Evolutionary conservation across 2,113 vertebrate species (phyloP).

Genomic region (Gasterosteus aculeatus): DNA sequence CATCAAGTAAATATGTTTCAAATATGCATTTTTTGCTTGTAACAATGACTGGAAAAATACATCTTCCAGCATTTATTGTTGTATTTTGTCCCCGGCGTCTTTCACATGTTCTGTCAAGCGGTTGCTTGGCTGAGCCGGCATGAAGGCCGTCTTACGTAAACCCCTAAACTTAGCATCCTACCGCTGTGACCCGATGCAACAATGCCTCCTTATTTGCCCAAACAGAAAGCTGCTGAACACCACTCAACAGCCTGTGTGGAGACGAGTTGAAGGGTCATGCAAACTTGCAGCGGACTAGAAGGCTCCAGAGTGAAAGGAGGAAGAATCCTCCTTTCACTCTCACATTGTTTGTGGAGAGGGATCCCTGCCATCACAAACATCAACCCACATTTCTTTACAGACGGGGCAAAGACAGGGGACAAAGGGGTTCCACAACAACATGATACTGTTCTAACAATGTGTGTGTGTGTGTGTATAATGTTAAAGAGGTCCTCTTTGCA

Average conservation of each 20-base stretch:
- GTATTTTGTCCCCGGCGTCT: conserved; percentile 59
- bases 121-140: conserved; percentile 49
- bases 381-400: conserved; percentile 62
- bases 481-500: conserved; percentile 53
- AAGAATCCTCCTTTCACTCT: conserved; percentile 73
- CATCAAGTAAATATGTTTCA: conserved; percentile 56
- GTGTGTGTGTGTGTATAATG: conserved; percentile 40
- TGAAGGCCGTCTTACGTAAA: conserved; percentile 69
- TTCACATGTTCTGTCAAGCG: conserved; percentile 67
- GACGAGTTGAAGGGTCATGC: conserved; percentile 81
- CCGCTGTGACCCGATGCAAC: conserved; percentile 69
- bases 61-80: conserved; percentile 62
- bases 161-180: conserved; percentile 71
- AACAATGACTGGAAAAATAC: conserved; percentile 59
- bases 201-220: conserved; percentile 70
- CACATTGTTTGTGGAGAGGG: conserved; percentile 69
- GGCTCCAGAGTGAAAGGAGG: conserved; percentile 71
- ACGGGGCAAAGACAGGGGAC: conserved; percentile 63
- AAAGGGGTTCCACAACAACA: conserved; percentile 62
- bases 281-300: conserved; percentile 75
- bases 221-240: conserved; percentile 74
- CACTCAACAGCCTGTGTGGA: conserved; percentile 71
- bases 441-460: conserved; percentile 47
- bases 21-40: conserved; percentile 55
- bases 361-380: conserved; percentile 77